These are phyloP conservation scores for Chiloscyllium punctatum DNA, from an alignment of 2,797 vertebrate species.

Conservation along the genomic window DNA sequence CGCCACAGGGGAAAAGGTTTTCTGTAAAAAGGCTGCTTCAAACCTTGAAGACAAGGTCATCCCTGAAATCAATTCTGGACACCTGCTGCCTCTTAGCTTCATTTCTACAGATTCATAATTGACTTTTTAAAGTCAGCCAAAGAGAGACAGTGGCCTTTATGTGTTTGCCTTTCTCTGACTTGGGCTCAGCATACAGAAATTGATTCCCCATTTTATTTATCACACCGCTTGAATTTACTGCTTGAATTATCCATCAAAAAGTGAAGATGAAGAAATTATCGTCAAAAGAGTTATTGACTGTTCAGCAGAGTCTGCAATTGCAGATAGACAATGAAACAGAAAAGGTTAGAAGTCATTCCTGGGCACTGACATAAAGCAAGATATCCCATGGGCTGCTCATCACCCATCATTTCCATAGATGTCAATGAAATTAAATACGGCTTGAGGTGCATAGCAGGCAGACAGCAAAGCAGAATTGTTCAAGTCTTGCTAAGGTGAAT, in stretches of 20 bases:
- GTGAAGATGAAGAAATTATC: not conserved
- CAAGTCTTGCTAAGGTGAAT: not conserved
- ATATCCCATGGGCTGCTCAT: not conserved
- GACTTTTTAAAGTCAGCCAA: not conserved
- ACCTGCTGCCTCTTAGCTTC: not conserved
- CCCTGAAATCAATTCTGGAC: not conserved
- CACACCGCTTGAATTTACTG: not conserved
- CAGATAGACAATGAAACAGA: not conserved
- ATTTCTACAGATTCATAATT: not conserved
- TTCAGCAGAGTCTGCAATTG: not conserved
- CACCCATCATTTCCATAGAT: not conserved
- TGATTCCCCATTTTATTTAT: not conserved
- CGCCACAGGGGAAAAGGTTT: not conserved
- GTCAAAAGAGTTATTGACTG: not conserved
- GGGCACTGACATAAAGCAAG: too few species aligned
- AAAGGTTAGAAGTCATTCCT: not conserved
- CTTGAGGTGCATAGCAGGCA: too few species aligned
- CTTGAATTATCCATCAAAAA: not conserved
- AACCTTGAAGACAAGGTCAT: not conserved
- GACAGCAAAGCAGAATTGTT: not conserved
- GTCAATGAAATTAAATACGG: not conserved
- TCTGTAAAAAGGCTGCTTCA: not conserved
- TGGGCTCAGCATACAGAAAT: not conserved
- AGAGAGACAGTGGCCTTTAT: not conserved
- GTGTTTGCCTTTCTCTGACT: not conserved